Base-by-base conservation (phyloP, 2,888 invertebrate genomes). In the Chrysotoxum bicinctum region DNA sequence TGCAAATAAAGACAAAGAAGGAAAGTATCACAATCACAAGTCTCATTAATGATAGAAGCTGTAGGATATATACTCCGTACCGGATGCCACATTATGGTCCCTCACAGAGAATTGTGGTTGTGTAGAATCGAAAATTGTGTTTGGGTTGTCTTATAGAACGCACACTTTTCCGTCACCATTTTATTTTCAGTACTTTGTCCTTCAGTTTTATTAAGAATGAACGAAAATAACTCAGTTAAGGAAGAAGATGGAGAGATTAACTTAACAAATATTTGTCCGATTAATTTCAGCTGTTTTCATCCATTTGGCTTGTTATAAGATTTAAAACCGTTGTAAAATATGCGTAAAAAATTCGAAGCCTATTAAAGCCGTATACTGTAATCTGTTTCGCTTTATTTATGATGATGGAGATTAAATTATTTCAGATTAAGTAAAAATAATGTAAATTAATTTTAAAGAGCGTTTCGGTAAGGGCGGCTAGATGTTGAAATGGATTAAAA, bases 191-290 rank as follows among this genome's bases (percentile, higher is more conserved):
- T 19, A n/a, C 40, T 16, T 45, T 2, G 43, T 43, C 7, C 6
- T 40, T 6, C 6, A 12, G 2, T 58, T 21, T 58, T 16, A 43
- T 43, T 62, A 26, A n/a, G n/a, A 10, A 43, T 7, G 26, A 14
- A 0, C 9, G 30, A 26, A 12, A 7, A 26, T 16, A 43, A 10
- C 5, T n/a, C 16, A 62, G 26, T 16, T 4, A 16, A 58, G 9
- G 26, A 14, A 37, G 10, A 26, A 54, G 21, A 40, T n/a, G 37
- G 30, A 32, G 30, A 32, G 72, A 77, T 68, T 77, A 45, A 52
- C 45, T 82, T 52, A 10, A 10, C 66, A 68, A 73, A 77, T 72
- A 72, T 72, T 73, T 82, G 72, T 60, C 21, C 60, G 19, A 68
- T 77, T 68, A 77, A 73, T 77, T 77, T 52, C 68, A 73, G 45